Conservation (phyloP, 2,888 invertebrate species). For the Rhabditoides inermis region DNA sequence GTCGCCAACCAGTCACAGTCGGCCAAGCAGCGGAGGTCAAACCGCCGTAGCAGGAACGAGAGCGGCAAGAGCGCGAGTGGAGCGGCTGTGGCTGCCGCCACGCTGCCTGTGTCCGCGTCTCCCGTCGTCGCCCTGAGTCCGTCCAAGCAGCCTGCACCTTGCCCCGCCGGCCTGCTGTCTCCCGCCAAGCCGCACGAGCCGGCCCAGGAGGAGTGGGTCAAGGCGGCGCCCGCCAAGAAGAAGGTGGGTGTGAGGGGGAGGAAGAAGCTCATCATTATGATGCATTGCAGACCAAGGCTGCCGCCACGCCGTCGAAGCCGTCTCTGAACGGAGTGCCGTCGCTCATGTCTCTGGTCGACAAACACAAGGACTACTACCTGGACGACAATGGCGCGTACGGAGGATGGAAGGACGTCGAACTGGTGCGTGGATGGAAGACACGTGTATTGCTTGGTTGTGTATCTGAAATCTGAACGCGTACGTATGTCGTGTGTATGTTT, state of each 20-base stretch:
- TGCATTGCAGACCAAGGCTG: background rate
- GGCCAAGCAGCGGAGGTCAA: background rate
- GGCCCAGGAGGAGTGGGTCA: constrained; percentile 6
- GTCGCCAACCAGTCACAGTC: background rate
- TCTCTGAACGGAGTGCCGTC: too few relatives aligned
- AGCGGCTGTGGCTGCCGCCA: background rate
- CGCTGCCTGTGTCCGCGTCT: background rate
- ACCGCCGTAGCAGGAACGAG: background rate
- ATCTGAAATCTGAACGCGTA: background rate
- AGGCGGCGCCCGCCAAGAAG: constrained; percentile 9
- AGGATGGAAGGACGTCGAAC: constrained; percentile 20
- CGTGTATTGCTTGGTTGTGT: background rate
- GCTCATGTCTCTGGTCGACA: too few relatives aligned
- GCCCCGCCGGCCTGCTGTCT: background rate
- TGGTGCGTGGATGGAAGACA: constrained; percentile 11
- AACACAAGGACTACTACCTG: background rate
- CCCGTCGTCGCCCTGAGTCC: background rate
- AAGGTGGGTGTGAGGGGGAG: too few relatives aligned
- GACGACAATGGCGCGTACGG: constrained; percentile 8
- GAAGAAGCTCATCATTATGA: too few relatives aligned
- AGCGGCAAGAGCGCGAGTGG: background rate
- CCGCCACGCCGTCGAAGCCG: too few relatives aligned
- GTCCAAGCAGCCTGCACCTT: background rate
- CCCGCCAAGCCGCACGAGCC: background rate
- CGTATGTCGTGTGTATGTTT: background rate